These are phyloP conservation scores for Catostylus mosaicus DNA, from an alignment of 30 jellyfish, hydroid and myxozoan species.

Conservation along the genomic window DNA sequence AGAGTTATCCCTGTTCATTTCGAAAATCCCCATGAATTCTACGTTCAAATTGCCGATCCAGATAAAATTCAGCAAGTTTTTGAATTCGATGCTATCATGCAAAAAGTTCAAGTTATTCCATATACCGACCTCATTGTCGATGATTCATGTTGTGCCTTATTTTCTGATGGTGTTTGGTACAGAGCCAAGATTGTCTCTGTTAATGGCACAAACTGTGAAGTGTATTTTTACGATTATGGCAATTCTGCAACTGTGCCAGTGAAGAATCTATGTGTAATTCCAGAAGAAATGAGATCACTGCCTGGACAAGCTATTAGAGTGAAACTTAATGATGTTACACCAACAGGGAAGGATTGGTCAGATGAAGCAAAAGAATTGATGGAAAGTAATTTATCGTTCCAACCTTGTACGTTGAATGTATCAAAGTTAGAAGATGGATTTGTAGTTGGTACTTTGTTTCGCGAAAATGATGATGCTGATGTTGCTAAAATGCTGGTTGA, in stretches of 20 bases:
- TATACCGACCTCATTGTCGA: constrained; percentile 12
- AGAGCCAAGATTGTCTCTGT: constrained; percentile 67
- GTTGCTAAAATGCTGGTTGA: constrained; percentile 26
- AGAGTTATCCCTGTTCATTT: constrained; percentile 52
- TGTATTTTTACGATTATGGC: constrained; percentile 49
- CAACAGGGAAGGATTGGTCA: constrained; percentile 25
- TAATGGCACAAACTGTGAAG: constrained; percentile 8
- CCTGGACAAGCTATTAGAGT: constrained; percentile 73
- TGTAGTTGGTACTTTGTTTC: background rate
- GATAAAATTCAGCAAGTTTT: constrained; percentile 28
- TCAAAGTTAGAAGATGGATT: background rate
- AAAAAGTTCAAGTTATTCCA: background rate
- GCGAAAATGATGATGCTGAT: background rate
- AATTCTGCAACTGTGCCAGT: constrained; percentile 9
- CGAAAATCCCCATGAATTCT: constrained; percentile 45
- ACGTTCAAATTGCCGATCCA: constrained; percentile 51
- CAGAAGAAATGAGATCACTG: constrained; percentile 57
- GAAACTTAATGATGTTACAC: constrained; percentile 41
- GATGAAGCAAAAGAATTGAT: constrained; percentile 13
- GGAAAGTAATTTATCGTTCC: constrained; percentile 31
- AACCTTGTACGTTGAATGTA: constrained; percentile 18
- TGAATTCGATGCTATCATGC: constrained; percentile 16
- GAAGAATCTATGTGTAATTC: constrained; percentile 48
- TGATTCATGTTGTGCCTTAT: constrained; percentile 57
- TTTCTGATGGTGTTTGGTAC: constrained; percentile 61